Evolutionary conservation across 2,797 vertebrate genomes (phyloP).

Genomic region (Mus minutoides): DNA sequence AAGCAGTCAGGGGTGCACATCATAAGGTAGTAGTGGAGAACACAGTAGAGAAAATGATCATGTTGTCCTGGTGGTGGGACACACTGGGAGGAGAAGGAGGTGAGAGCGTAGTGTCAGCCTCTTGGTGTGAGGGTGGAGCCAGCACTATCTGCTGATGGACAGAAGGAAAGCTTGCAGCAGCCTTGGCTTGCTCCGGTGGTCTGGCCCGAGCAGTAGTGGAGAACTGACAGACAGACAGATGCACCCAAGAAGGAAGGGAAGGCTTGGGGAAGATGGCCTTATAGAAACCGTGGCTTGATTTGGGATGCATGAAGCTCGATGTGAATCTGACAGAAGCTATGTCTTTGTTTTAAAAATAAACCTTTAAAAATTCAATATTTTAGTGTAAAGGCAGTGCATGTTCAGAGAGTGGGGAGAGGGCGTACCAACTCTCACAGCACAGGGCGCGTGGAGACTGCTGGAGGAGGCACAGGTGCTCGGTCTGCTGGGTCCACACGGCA

Average conservation of each 20-base stretch:
- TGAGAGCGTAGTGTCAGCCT: background rate
- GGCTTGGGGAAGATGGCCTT: too few species aligned
- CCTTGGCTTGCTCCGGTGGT: fast-evolving
- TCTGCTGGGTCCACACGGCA: background rate
- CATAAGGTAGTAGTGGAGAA: background rate
- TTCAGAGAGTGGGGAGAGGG: background rate
- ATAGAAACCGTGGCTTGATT: background rate
- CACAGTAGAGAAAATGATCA: background rate
- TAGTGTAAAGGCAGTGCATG: background rate
- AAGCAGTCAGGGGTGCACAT: background rate
- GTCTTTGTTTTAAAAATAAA: background rate
- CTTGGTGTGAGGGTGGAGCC: background rate
- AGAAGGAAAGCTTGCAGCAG: background rate
- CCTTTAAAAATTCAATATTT: background rate
- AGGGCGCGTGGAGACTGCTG: background rate
- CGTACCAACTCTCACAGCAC: too few species aligned
- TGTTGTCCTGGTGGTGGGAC: fast-evolving
- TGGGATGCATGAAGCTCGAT: background rate
- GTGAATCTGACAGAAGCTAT: background rate
- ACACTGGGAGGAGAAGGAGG: fast-evolving
- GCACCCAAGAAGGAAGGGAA: background rate
- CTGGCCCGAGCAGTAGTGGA: background rate
- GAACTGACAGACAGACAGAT: background rate
- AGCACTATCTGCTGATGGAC: background rate
- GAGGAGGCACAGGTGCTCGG: background rate